phyloP scores from a whole-genome alignment of 2,888 invertebrate genomes.

The Tetanocera ferruginea region DNA sequence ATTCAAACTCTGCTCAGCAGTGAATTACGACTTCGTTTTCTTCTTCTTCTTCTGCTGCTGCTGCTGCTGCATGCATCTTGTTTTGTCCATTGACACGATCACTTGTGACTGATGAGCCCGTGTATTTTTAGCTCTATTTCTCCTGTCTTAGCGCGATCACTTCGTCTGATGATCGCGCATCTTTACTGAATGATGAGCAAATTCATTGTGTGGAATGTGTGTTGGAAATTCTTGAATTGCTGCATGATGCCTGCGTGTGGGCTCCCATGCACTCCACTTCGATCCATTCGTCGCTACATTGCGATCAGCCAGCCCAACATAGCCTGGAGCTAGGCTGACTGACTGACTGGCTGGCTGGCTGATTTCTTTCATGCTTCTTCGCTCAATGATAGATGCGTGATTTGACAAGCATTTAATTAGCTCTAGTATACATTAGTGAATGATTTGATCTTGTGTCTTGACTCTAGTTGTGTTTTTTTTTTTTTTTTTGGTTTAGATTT shows the following conservation, averaged over 20 bases:
- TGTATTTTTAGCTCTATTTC: conserved; percentile 27
- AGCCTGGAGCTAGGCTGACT: not conserved
- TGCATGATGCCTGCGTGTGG: conserved; percentile 29
- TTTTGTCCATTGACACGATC: conserved; percentile 33
- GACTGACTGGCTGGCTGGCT: not conserved
- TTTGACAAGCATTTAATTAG: conserved; percentile 56
- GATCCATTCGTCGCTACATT: not conserved
- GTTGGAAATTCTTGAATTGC: conserved; percentile 16
- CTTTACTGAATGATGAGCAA: conserved; percentile 25
- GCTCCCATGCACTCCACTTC: conserved; percentile 18
- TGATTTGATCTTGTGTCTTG: conserved; percentile 43
- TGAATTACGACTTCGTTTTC: not conserved
- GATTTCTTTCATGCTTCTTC: not conserved
- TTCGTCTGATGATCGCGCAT: not conserved
- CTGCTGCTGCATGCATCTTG: not conserved
- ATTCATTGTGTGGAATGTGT: conserved; percentile 23
- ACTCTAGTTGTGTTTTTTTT: conserved; percentile 26
- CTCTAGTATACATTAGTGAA: conserved; percentile 28
- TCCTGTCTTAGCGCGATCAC: conserved; percentile 19
- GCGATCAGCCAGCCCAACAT: conserved; percentile 20
- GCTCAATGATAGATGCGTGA: conserved; percentile 50
- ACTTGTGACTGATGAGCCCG: conserved; percentile 38
- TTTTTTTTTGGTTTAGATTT: not conserved
- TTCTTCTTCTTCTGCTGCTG: not conserved
- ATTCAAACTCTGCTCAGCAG: not conserved